Evolutionary conservation across 1,140 invertebrate species (phyloP).

Genomic region (Caerostris extrusa): DNA sequence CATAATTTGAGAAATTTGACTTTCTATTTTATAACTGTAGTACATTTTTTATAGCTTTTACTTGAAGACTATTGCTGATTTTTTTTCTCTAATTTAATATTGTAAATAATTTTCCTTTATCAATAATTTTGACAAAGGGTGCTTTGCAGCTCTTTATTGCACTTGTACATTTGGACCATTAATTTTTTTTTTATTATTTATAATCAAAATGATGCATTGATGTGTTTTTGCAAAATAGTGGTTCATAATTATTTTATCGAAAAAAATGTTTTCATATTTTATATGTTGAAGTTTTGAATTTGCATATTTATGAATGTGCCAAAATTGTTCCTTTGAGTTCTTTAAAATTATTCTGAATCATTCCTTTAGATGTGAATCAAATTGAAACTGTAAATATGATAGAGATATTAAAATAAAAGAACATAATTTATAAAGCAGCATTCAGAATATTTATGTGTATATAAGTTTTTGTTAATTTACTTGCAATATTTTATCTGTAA

Average conservation of each 20-base stretch:
- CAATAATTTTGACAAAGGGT: neutral
- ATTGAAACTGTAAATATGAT: neutral
- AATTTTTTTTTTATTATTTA: neutral
- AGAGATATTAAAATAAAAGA: no score
- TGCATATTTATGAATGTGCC: constrained; percentile 14
- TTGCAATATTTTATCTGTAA: no score
- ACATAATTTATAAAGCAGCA: no score
- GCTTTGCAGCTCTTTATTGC: neutral
- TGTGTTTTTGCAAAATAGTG: neutral
- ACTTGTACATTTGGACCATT: neutral
- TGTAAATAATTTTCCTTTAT: constrained; percentile 13
- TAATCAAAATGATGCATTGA: neutral
- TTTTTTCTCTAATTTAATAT: neutral
- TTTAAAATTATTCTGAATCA: neutral
- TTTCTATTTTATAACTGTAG: constrained; percentile 7
- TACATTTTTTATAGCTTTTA: neutral
- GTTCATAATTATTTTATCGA: neutral
- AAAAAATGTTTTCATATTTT: neutral
- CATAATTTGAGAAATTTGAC: constrained; percentile 4
- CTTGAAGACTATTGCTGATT: neutral
- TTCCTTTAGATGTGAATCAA: neutral
- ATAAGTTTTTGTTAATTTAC: no score
- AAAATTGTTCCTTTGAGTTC: neutral
- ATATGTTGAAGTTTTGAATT: neutral
- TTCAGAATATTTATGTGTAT: no score